Evolutionary conservation across 1,140 invertebrate genomes (phyloP), one percentile per base, ranked within the genome.

Genomic region (Scaptomyza hsui): DNA sequence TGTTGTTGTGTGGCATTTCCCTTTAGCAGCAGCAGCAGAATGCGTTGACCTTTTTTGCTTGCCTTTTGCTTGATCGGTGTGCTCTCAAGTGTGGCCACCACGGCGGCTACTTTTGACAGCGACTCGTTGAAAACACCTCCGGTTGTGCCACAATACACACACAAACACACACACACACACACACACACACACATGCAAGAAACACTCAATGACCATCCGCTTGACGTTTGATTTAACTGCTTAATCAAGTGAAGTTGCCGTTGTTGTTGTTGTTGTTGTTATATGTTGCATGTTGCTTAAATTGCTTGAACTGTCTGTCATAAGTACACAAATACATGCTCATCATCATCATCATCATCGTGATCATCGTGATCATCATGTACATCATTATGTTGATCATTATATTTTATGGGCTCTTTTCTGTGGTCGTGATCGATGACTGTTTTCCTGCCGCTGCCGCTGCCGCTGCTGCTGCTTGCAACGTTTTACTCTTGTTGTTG

Each of bases 21-120:
- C 81, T 85, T 86, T 77, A 68, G 73, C 37, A 72, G 74, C 72
- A 62, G 60, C 29, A 32, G 44, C 57, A 68, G 81, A 85, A 85
- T 85, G 81, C 81, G 81, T 85, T 85, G 81, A 85, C 81, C 81
- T 85, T 86, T 85, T 86, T 85, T 69, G 55, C 55, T 59, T 37
- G 10, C 52, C 26, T 9, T 29, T 9, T 18, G 18, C 26, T 7
- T 7, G 69, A 37, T 37, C 57, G 59, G 64, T 82, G 81, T 68
- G 59, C 81, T 86, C 81, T 85, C 81, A 79, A 85, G 81, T 85
- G 81, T 85, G 57, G 81, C 81, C 78, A 63, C 70, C 55, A 48
- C 62, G 75, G 64, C 72, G 81, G 81, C 81, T 62, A 75, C 81
- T 85, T 85, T 85, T 86, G 81, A 80, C 73, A 83, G 81, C 64